Evolutionary conservation across 2,888 invertebrate species (phyloP).

Genomic region (Phalera bucephala): DNA sequence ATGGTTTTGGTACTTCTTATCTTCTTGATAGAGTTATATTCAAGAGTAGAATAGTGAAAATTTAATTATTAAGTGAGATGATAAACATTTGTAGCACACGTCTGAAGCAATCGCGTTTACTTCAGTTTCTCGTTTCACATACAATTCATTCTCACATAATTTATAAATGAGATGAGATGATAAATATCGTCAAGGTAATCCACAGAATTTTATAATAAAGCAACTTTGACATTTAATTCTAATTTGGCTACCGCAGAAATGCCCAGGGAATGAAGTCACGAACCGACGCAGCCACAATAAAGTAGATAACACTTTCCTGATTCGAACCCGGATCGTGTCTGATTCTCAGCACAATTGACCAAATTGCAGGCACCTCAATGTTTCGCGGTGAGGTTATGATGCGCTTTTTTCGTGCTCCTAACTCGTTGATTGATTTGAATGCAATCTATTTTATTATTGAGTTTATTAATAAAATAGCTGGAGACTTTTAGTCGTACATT

Average conservation of each 20-base stretch:
- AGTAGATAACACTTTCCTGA: conserved; percentile 44
- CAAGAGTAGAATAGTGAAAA: no score
- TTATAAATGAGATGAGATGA: no score
- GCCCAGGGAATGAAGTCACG: conserved; percentile 32
- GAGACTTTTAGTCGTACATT: no score
- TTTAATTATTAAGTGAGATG: no score
- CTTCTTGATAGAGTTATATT: not conserved
- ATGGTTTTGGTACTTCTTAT: no score
- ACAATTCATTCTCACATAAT: no score
- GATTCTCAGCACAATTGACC: conserved; percentile 39
- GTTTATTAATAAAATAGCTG: no score
- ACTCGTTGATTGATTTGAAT: conserved; percentile 14
- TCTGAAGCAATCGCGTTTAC: no score
- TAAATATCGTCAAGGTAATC: no score
- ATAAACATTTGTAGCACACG: no score
- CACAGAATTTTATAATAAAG: no score
- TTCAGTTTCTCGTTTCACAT: no score
- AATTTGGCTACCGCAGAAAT: not conserved
- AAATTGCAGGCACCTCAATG: conserved; percentile 27
- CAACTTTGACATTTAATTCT: not conserved
- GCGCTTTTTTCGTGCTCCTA: conserved; percentile 15
- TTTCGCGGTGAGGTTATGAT: conserved; percentile 25
- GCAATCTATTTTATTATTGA: not conserved
- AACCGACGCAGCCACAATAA: conserved; percentile 38
- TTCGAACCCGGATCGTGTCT: conserved; percentile 46